Evolutionary conservation across 2,113 vertebrate species (phyloP).

Genomic region (Lepus americanus): DNA sequence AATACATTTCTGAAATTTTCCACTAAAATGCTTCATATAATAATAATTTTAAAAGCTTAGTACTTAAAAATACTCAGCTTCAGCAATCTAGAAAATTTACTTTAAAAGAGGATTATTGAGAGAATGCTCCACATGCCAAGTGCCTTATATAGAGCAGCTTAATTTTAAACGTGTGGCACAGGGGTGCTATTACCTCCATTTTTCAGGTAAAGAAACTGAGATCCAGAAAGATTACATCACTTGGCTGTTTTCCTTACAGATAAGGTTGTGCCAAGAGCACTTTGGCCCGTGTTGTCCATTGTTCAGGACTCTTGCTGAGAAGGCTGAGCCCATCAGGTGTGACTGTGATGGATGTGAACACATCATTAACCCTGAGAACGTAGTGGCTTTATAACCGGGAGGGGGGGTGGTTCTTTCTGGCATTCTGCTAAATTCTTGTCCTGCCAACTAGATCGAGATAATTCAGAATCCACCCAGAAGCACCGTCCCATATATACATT

Average conservation of each 20-base stretch:
- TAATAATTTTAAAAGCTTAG: constrained; percentile 46
- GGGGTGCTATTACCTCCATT: neutral
- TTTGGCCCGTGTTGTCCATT: rapidly evolving
- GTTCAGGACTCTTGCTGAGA: neutral
- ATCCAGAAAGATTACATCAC: neutral
- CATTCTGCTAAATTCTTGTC: neutral
- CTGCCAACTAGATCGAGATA: neutral
- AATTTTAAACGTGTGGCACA: neutral
- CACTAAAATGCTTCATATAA: constrained; percentile 68
- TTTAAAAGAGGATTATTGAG: constrained; percentile 47
- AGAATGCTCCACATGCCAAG: constrained; percentile 52
- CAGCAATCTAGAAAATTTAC: constrained; percentile 71
- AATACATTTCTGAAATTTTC: constrained; percentile 76
- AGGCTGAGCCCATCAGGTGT: neutral
- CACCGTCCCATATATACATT: too few relatives aligned
- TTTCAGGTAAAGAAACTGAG: constrained; percentile 51
- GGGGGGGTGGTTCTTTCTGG: neutral
- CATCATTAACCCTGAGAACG: neutral
- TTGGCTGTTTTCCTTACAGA: neutral
- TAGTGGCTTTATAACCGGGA: neutral
- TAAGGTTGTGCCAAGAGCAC: neutral
- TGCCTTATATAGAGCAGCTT: constrained; percentile 52
- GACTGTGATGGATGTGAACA: neutral
- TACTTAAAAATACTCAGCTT: constrained; percentile 70
- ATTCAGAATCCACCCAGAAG: neutral